Conservation (phyloP, 2,797 vertebrate species). For the Helicolenus hilgendorfi region DNA sequence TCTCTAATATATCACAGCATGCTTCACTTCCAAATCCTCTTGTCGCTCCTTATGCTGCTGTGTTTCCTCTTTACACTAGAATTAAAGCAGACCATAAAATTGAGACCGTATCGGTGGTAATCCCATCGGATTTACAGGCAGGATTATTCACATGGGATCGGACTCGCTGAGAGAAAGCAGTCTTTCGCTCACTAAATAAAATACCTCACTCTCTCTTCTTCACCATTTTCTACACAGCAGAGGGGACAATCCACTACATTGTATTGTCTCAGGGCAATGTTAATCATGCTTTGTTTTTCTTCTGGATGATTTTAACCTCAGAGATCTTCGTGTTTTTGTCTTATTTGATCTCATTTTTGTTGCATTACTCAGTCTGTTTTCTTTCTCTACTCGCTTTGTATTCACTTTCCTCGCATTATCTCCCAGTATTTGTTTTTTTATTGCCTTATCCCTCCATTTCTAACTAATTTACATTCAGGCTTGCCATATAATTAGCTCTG, state of each 20-base stretch:
- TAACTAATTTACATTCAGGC: slow-evolving; percentile 12
- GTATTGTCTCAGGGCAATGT: background rate
- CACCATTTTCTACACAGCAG: slow-evolving; percentile 6
- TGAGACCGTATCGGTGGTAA: slow-evolving; percentile 58
- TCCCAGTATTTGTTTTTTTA: background rate
- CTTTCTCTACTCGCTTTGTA: background rate
- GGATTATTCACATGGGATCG: slow-evolving; percentile 70
- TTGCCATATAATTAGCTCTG: slow-evolving; percentile 31
- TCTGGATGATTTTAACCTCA: slow-evolving; percentile 14
- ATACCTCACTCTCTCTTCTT: background rate
- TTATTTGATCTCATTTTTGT: background rate
- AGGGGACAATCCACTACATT: background rate
- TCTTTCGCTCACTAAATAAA: slow-evolving; percentile 31
- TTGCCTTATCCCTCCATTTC: background rate
- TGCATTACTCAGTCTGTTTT: background rate
- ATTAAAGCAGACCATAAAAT: slow-evolving; percentile 59
- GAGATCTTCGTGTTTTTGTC: background rate
- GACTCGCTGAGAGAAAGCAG: slow-evolving; percentile 31
- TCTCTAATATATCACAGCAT: background rate
- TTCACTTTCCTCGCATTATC: background rate
- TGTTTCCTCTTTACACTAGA: slow-evolving; percentile 46
- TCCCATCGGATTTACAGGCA: slow-evolving; percentile 63
- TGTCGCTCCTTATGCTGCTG: slow-evolving; percentile 6
- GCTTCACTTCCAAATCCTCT: slow-evolving; percentile 28
- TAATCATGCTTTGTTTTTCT: slow-evolving; percentile 20